Conservation (phyloP, 2,888 invertebrate genomes). For the Sarcophaga caerulescens region DNA sequence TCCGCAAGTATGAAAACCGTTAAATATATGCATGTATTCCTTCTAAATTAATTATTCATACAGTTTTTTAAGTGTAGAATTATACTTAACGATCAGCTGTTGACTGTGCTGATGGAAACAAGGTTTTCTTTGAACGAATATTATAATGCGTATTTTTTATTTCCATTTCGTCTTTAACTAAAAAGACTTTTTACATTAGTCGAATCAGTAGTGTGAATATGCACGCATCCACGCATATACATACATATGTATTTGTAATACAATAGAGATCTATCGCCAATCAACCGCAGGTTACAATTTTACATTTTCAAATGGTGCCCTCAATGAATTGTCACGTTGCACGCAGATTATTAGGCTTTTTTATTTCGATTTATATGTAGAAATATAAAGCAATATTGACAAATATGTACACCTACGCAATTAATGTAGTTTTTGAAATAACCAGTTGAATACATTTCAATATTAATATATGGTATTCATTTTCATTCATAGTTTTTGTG, state of each 20-base stretch:
- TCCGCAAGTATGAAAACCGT: neutral
- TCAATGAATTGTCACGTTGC: slow-evolving; percentile 45
- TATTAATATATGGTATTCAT: no score
- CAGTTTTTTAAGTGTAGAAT: neutral
- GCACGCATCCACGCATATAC: slow-evolving; percentile 33
- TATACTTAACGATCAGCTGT: slow-evolving; percentile 17
- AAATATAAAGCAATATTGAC: no score
- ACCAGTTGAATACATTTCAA: no score
- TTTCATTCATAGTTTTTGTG: no score
- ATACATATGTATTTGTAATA: neutral
- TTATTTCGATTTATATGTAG: slow-evolving; percentile 5
- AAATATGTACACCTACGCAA: no score
- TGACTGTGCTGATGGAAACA: neutral
- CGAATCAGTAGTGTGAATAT: slow-evolving; percentile 22
- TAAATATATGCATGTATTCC: neutral
- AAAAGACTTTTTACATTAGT: slow-evolving; percentile 7
- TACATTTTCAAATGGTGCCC: slow-evolving; percentile 19
- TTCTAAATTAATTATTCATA: neutral
- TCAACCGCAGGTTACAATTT: slow-evolving; percentile 14
- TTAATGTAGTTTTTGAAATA: no score
- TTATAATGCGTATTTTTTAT: neutral
- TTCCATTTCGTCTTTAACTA: neutral
- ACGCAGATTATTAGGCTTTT: slow-evolving; percentile 15
- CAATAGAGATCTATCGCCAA: slow-evolving; percentile 1
- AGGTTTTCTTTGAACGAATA: neutral